Evolutionary conservation across 2,797 vertebrate species (phyloP).

Genomic region (Lacerta viridis): DNA sequence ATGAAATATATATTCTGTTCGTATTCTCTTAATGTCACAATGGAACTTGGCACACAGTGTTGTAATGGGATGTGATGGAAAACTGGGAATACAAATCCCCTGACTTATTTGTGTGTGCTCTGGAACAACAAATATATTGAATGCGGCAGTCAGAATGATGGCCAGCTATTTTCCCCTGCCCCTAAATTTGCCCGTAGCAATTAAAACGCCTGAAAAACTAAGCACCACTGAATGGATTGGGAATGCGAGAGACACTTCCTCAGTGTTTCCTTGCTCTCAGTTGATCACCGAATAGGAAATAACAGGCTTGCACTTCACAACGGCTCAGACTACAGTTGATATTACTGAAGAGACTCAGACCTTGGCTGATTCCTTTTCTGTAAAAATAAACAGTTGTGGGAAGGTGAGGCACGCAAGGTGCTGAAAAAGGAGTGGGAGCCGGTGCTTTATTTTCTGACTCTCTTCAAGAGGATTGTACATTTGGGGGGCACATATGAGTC

Average conservation of each 20-base stretch:
- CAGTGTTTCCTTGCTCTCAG: constrained; percentile 56
- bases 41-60: background rate
- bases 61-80: background rate
- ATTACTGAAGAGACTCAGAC: constrained; percentile 71
- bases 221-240: background rate
- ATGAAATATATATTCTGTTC: background rate
- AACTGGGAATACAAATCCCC: background rate
- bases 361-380: constrained; percentile 74
- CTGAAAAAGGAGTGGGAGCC: constrained; percentile 70
- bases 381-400: constrained; percentile 76
- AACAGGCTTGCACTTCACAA: constrained; percentile 63
- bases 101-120: background rate
- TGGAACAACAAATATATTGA: background rate
- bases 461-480: constrained; percentile 74
- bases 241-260: constrained; percentile 61
- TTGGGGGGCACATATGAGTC: constrained; percentile 74
- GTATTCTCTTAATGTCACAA: background rate
- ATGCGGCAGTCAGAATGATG: background rate
- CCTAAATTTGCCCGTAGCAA: background rate
- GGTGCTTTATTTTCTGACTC: constrained; percentile 77
- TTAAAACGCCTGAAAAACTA: background rate
- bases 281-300: constrained; percentile 64
- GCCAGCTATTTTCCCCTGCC: no score
- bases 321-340: constrained; percentile 69
- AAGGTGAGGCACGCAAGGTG: constrained; percentile 65